Conservation (phyloP, 2,113 vertebrate species). For the Turnix velox region DNA sequence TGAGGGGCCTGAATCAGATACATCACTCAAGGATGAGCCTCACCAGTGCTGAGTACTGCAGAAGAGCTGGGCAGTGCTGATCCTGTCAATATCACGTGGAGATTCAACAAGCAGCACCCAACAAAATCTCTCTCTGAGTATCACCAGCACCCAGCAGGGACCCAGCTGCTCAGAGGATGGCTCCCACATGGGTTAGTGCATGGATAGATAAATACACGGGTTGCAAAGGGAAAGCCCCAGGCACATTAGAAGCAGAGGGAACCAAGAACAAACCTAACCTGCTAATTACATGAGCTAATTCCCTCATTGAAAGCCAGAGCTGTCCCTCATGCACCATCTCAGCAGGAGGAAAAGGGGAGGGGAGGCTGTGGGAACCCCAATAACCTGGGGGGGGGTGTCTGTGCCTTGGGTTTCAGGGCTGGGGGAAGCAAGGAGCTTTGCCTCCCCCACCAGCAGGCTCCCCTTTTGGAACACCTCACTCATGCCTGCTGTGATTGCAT, state of each 20-base stretch:
- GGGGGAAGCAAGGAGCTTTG: not conserved
- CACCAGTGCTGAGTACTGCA: no score
- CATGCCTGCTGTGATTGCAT: constrained; percentile 40
- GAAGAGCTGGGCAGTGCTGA: not conserved
- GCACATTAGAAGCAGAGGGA: not conserved
- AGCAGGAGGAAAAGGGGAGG: fast-evolving
- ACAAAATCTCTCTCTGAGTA: not conserved
- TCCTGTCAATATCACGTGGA: not conserved
- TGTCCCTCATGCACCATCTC: fast-evolving
- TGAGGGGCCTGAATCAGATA: no score
- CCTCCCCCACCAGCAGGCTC: not conserved
- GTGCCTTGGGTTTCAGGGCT: not conserved
- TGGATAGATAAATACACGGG: fast-evolving
- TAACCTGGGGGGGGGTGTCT: not conserved
- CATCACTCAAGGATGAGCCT: no score
- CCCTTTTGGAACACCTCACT: constrained; percentile 35
- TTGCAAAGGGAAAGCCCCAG: no score
- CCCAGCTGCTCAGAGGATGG: not conserved
- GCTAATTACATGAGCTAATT: fast-evolving
- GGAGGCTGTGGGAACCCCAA: not conserved
- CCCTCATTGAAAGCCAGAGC: not conserved
- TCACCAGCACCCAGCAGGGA: fast-evolving
- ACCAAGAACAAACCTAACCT: not conserved
- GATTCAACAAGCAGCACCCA: not conserved
- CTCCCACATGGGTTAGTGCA: fast-evolving